Evolutionary conservation across 2,888 invertebrate genomes (phyloP), one percentile per base, ranked within the genome.

Genomic region (Lochmaea crataegi): DNA sequence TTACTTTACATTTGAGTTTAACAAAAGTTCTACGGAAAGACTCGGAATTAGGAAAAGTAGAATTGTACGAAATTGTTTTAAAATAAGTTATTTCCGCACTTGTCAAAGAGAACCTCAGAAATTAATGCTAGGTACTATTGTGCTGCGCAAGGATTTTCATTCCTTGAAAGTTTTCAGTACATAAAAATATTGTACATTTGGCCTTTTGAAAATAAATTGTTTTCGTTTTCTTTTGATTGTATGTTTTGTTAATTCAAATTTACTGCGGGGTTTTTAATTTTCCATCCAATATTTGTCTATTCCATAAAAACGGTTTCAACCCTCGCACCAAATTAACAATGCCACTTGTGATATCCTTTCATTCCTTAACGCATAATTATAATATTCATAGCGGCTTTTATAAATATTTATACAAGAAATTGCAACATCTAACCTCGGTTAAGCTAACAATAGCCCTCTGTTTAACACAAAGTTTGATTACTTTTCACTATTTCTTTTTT

Each of bases 1-100:
- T 77, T 77, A 77, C 75, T 71, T 77, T 75, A 71, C 68, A 77
- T 77, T 66, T 72, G 63, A 41, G 60, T 72, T 53, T 65, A 73
- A 75, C 75, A 75, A 75, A 72, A 77, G 76, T 74, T 76, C 45
- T 16, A 38, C n/a, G 60, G 32, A 68, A 60, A 60, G 68, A 68
- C 67, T 64, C 58, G 48, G 26, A 72, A 63, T 68, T 60, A 76
- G 65, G 70, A 76, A 74, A 72, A 65, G 68, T 73, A 68, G 69
- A 77, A 75, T 67, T 65, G 51, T 58, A 65, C 42, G 26, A 71
- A 71, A 65, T 71, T 65, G 58, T 71, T 71, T 71, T 65, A 71
- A 65, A 65, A 68, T 71, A 71, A 66, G 60, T 71, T 71, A 65
- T 70, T 70, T 70, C 65, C 70, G 64, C 51, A 64, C 42, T 65